A percentile compares a stretch with the other conserved stretches of the same genome.
Conservation (phyloP, 1,140 invertebrate genomes). For the Drosophila aff. region DNA sequence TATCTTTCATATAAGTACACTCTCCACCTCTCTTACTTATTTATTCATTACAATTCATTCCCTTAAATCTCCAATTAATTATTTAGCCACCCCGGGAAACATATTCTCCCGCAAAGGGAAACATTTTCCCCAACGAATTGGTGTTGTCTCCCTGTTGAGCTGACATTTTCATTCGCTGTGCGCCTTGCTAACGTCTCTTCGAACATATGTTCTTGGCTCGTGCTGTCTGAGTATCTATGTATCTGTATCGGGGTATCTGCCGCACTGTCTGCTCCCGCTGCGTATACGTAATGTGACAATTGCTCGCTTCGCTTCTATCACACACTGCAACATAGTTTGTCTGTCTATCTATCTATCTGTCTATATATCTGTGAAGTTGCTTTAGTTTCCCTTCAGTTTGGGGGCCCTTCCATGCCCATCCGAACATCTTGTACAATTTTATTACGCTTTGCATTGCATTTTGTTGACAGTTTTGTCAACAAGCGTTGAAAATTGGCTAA, state of each 20-base stretch:
- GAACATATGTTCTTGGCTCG: slow-evolving; percentile 51
- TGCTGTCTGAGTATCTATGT: slow-evolving; percentile 31
- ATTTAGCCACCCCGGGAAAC: neutral
- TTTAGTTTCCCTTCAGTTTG: neutral
- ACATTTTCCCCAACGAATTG: neutral
- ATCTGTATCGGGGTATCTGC: slow-evolving; percentile 10
- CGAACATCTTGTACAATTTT: slow-evolving; percentile 78
- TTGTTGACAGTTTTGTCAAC: slow-evolving; percentile 85
- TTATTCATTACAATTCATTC: neutral
- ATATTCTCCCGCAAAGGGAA: neutral
- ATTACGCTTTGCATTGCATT: slow-evolving; percentile 83
- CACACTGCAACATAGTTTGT: slow-evolving; percentile 62
- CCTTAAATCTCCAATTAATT: slow-evolving; percentile 1
- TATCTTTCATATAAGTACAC: neutral
- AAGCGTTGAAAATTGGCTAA: slow-evolving; percentile 85
- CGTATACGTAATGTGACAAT: slow-evolving; percentile 81
- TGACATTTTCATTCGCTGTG: slow-evolving; percentile 42
- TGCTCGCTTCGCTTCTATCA: slow-evolving; percentile 48
- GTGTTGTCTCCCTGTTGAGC: slow-evolving; percentile 10
- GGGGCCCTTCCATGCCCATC: slow-evolving; percentile 4
- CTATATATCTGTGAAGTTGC: slow-evolving; percentile 27
- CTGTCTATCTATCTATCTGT: slow-evolving; percentile 3
- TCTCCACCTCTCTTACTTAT: neutral
- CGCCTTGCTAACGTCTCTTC: slow-evolving; percentile 38
- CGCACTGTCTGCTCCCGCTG: slow-evolving; percentile 38